Evolutionary conservation across 2,888 invertebrate genomes (phyloP).

Genomic region (Globia sparganii): DNA sequence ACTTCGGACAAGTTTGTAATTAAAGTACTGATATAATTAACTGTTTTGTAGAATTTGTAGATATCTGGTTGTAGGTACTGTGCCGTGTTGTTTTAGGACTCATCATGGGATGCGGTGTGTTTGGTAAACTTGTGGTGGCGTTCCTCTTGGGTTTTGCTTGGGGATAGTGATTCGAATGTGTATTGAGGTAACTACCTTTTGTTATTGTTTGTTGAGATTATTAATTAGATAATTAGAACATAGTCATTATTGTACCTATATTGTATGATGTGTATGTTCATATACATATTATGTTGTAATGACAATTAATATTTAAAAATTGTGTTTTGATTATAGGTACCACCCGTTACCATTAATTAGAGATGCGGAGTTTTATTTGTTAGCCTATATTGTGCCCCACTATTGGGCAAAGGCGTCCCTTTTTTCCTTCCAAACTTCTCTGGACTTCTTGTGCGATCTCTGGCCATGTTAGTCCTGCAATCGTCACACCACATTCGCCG

Average conservation of each 20-base stretch:
- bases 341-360: too few relatives aligned
- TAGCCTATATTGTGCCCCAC: background rate
- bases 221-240: background rate
- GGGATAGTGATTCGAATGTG: background rate
- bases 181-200: background rate
- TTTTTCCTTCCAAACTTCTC: background rate
- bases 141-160: slow-evolving; percentile 17
- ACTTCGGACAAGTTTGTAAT: slow-evolving; percentile 68
- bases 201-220: background rate
- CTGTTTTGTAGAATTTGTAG: slow-evolving; percentile 46
- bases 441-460: background rate
- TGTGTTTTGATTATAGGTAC: background rate
- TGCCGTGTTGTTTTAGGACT: slow-evolving; percentile 43
- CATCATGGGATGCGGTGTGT: slow-evolving; percentile 31
- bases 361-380: background rate
- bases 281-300: background rate
- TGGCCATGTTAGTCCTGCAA: background rate
- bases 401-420: background rate
- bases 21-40: slow-evolving; percentile 67
- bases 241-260: background rate
- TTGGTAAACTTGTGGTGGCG: slow-evolving; percentile 4
- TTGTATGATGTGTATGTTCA: background rate
- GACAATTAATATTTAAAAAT: background rate
- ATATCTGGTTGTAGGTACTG: slow-evolving; percentile 26
- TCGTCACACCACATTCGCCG: background rate